Base-by-base conservation (phyloP, 2,888 invertebrate species). In the Atethmia centrago region DNA sequence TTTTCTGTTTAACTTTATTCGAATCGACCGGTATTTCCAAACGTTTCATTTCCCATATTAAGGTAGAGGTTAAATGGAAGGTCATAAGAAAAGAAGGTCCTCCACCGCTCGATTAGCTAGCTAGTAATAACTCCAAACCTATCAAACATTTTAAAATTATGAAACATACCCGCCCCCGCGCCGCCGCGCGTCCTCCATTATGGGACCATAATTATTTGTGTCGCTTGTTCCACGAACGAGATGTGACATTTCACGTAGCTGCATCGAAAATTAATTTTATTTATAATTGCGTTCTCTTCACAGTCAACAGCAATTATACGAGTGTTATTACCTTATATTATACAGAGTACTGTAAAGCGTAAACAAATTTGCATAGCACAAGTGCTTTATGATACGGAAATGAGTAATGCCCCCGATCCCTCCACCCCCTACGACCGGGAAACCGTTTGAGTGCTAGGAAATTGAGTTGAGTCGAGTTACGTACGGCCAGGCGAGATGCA, bases 381-480 rank as follows among this genome's bases (percentile, higher is more conserved):
- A 88, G 82, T 90, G 84, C 84, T 90, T 88, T 86, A 89, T 89
- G 85, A 84, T 82, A 84, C 88, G 92, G 92, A 93, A 93, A 93
- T 92, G 87, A 92, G 89, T 87, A 84, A 82, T 82, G 78, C 85
- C 85, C 80, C 86, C 73, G 72, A 72, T 76, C 76, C 62, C 58
- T 71, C 77, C 45, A 66, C 70, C 77, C 77, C 69, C 70, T 19
- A 51, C 77, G 82, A 84, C 87, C 85, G 87, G 90, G 88, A 90
- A 91, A 91, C 88, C 87, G 87, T 90, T 91, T 89, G 87, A 92
- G 91, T 92, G 87, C 87, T 85, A 88, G 93, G 93, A 93, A 93
- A 93, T 93, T 92, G 90, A 92, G 90, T 92, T 91, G 86, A 85
- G 85, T 86, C 85, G 80, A 87, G 86, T 88, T 86, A 90, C 87